A percentile compares a stretch with the other conserved stretches of the same genome.
Conservation (phyloP, 2,888 invertebrate genomes). For the Camptogramma bilineatum region DNA sequence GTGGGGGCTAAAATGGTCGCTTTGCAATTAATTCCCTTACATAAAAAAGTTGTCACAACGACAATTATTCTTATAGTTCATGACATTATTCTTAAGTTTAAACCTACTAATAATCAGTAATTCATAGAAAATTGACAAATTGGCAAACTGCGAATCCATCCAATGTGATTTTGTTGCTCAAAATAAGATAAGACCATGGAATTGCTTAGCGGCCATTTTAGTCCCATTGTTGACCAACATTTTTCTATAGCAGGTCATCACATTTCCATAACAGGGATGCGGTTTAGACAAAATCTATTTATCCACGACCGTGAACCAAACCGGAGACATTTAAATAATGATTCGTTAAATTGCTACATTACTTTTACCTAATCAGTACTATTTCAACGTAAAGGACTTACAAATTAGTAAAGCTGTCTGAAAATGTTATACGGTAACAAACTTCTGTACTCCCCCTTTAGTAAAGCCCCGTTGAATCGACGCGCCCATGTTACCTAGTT, state of each 20-base stretch:
- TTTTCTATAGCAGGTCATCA: neutral
- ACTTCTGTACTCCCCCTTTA: slow-evolving; percentile 31
- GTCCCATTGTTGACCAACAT: too few species aligned
- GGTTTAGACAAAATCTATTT: slow-evolving; percentile 3
- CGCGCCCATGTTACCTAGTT: slow-evolving; percentile 24
- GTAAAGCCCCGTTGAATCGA: slow-evolving; percentile 27
- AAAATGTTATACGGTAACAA: slow-evolving; percentile 59
- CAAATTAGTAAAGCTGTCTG: slow-evolving; percentile 78
- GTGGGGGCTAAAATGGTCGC: too few species aligned
- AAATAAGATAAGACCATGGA: too few species aligned
- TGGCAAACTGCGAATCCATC: too few species aligned
- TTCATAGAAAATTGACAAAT: too few species aligned
- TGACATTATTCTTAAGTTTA: too few species aligned
- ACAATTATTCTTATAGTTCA: too few species aligned
- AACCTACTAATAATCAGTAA: too few species aligned
- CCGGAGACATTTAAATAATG: slow-evolving; percentile 32
- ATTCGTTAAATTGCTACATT: slow-evolving; percentile 36
- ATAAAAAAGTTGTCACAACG: too few species aligned
- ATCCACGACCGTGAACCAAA: slow-evolving; percentile 24
- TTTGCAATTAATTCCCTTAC: too few species aligned
- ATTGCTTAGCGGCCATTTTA: too few species aligned
- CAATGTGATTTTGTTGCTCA: too few species aligned
- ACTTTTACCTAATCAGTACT: slow-evolving; percentile 44
- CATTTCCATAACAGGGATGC: neutral
- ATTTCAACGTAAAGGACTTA: slow-evolving; percentile 60